Base-by-base conservation (phyloP, 2,797 vertebrate genomes). In the Pantherophis alleghaniensis region DNA sequence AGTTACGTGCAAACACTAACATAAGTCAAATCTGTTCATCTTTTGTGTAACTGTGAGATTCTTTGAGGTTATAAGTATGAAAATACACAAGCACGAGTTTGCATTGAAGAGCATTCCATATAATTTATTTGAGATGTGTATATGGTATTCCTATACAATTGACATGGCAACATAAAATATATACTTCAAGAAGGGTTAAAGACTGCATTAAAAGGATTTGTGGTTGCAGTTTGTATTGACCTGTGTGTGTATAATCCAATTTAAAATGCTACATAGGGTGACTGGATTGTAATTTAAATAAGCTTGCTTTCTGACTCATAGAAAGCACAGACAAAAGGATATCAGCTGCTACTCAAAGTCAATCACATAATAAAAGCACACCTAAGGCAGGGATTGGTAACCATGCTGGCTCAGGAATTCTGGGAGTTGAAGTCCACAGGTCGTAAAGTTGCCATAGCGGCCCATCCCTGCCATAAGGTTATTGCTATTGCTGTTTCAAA, bases 401-500 rank as follows among this genome's bases (percentile, higher is more conserved):
- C 32, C 32, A 74, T 74, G 32, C 69, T 37, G 69, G 69, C 32
- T 74, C n/a, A 74, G 69, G 69, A 74, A 37, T 37, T 74, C 32
- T 74, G 69, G 69, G 32, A 18, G 32, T n/a, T 74, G 69, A 74
- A 37, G 69, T 74, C 32, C 16, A 74, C 32, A 74, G 16, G 32
- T 74, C 3, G 3, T 74, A 74, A 74, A 74, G 69, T 74, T 74
- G 69, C 14, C 16, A 32, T 74, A 74, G 32, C 7, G 2, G 66
- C 32, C 26, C 61, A 37, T 74, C 69, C 32, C 14, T 74, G 32
- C 69, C 95, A 95, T 95, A 90, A 96, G 95, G 95, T 97, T 97
- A 96, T 96, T 97, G 95, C 96, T 97, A 97, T 95, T 96, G 93
- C 95, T 92, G 91, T 94, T 96, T 97, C 97, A 96, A 97, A 97